Base-by-base conservation (phyloP, 2,113 vertebrate species). In the Odontophorus gujanensis region DNA sequence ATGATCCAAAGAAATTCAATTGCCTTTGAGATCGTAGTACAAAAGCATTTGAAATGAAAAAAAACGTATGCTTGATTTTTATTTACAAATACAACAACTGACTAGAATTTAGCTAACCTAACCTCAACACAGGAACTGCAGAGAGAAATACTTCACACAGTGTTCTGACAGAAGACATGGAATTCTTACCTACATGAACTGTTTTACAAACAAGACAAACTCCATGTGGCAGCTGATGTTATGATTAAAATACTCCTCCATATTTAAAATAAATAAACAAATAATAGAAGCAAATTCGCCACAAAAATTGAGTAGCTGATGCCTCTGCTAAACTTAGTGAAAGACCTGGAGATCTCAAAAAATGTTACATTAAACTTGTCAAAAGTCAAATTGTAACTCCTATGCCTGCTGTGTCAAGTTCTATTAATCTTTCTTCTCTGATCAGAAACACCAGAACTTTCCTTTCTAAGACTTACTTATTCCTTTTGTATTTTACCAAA, bases 331-430 rank as follows among this genome's bases (percentile, higher is more conserved):
- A 80, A 55, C 43, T 36, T 20, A 81, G 3, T 34, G 9, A 51
- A 42, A 55, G 62, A 43, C 19, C 30, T 10, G 9, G 20, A 81
- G 84, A 55, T 50, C 38, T 21, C 45, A 36, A 28, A 47, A 47
- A 77, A 25, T 2, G 13, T 59, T 74, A 71, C 72, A 50, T 3
- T 19, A 65, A 77, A 40, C 1, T 1, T 1, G 0, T 36, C 81
- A 85, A 75, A 74, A 75, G 20, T 63, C 7, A 75, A 32, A 78
- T 62, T 0, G 0, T 30, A 55, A 17, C 53, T 62, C 47, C 34
- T 62, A 4, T 17, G 20, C 38, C 62, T 78, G 26, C 13, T 43
- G 26, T 11, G 75, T 38, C 32, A 55, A 8, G 55, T 36, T 21
- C 7, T 66, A 48, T 62, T 50, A 19, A 47, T 17, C 40, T 30